These are phyloP conservation scores for Thelaira solivaga DNA, from an alignment of 2,888 invertebrate species.

Conservation along the genomic window DNA sequence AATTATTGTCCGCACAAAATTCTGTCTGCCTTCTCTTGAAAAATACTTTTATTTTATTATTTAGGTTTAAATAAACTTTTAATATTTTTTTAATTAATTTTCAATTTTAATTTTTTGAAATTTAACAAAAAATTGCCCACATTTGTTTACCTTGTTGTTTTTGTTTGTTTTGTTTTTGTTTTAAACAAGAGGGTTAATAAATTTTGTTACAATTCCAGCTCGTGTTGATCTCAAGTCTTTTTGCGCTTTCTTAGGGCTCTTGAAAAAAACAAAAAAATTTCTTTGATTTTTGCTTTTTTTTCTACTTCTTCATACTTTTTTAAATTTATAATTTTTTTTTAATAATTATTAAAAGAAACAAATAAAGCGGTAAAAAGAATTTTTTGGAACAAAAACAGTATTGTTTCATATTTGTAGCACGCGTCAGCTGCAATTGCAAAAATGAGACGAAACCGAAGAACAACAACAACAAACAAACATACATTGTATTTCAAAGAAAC, in stretches of 20 bases:
- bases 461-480: too few species aligned
- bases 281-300: conserved; percentile 61
- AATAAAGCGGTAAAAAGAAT: conserved; percentile 31
- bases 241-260: conserved; percentile 33
- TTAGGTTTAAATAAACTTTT: too few species aligned
- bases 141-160: background rate
- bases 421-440: conserved; percentile 62
- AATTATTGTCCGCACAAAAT: too few species aligned
- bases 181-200: conserved; percentile 54
- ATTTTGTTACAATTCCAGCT: conserved; percentile 54
- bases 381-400: conserved; percentile 19
- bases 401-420: conserved; percentile 51
- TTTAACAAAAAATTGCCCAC: background rate
- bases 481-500: conserved; percentile 42
- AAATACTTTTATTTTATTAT: too few species aligned
- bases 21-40: too few species aligned
- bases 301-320: background rate
- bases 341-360: conserved; percentile 32
- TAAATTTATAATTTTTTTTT: conserved; percentile 8
- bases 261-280: conserved; percentile 38
- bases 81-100: too few species aligned
- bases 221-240: conserved; percentile 54
- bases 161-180: background rate
- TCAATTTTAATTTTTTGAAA: background rate
- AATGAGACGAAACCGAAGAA: background rate